Percentiles rank a stretch among this genome's conserved stretches.
Evolutionary conservation across 53 echinoderm and acorn worm species (phyloP).

Genomic region (Holothuria scabra): DNA sequence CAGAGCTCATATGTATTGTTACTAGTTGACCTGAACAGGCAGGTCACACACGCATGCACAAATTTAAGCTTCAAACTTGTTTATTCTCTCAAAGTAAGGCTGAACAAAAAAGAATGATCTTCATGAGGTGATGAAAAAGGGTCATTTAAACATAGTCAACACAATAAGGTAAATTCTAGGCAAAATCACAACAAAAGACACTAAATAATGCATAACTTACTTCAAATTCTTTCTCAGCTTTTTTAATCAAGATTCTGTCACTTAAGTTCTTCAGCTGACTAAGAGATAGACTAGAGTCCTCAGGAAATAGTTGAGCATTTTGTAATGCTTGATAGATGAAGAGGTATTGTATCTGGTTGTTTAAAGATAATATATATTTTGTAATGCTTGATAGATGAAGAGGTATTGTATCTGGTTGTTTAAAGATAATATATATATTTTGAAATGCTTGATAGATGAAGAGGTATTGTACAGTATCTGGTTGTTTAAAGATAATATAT

Average conservation of each 20-base stretch:
- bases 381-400: not conserved
- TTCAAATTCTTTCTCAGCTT: not conserved
- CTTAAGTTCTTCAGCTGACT: not conserved
- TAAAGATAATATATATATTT: not conserved
- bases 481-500: not conserved
- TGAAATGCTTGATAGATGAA: not conserved
- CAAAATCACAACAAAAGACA: not conserved
- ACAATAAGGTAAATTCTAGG: too few relatives aligned
- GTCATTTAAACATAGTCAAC: too few relatives aligned
- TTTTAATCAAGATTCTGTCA: not conserved
- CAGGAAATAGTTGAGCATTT: constrained; percentile 3
- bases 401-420: constrained; percentile 16
- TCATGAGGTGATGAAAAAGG: too few relatives aligned
- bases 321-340: constrained; percentile 17
- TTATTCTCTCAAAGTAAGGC: too few relatives aligned
- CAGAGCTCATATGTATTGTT: too few relatives aligned
- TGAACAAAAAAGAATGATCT: too few relatives aligned
- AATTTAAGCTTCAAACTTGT: too few relatives aligned
- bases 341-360: constrained; percentile 13
- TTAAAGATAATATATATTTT: not conserved
- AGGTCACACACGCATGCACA: too few relatives aligned
- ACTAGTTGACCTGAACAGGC: too few relatives aligned
- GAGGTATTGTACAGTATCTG: constrained; percentile 27
- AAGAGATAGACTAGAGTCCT: not conserved
- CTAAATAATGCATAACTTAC: constrained; percentile 11